Conservation (phyloP, 2,888 invertebrate species). For the Cephus pulcher region DNA sequence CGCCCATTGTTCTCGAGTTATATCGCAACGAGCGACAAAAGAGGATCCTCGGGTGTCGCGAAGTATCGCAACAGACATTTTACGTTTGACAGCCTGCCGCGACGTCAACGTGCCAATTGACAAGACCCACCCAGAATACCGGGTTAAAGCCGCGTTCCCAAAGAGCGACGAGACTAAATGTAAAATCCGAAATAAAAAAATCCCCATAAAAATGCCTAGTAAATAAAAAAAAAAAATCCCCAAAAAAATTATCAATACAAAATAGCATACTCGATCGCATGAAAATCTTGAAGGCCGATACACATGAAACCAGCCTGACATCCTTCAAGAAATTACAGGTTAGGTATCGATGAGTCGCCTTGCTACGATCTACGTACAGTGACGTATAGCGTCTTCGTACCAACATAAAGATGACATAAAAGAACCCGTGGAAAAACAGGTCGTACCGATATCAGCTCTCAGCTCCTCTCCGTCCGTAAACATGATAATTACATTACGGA, state of each 20-base stretch:
- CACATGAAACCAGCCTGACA: not conserved
- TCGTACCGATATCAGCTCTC: not conserved
- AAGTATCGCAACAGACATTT: not conserved
- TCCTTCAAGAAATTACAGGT: not conserved
- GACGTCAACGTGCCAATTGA: not conserved
- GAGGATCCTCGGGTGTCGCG: not conserved
- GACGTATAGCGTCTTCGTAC: not conserved
- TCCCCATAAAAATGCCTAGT: too few species aligned
- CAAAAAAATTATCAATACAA: not conserved
- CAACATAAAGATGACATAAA: not conserved
- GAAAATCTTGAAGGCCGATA: not conserved
- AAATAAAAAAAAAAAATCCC: too few species aligned
- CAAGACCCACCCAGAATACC: not conserved
- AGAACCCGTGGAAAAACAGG: not conserved
- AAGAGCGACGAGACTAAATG: not conserved
- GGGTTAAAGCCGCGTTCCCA: not conserved
- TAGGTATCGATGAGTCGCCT: not conserved
- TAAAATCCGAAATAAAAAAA: too few species aligned
- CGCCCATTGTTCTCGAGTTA: not conserved
- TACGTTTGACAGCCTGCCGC: not conserved
- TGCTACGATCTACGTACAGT: not conserved
- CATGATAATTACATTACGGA: slow-evolving; percentile 15
- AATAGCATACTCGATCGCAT: not conserved
- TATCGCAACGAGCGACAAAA: not conserved
- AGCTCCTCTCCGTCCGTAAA: slow-evolving; percentile 5